phyloP scores from a whole-genome alignment of 2,113 vertebrate species.

The Pyxicephalus adspersus region DNA sequence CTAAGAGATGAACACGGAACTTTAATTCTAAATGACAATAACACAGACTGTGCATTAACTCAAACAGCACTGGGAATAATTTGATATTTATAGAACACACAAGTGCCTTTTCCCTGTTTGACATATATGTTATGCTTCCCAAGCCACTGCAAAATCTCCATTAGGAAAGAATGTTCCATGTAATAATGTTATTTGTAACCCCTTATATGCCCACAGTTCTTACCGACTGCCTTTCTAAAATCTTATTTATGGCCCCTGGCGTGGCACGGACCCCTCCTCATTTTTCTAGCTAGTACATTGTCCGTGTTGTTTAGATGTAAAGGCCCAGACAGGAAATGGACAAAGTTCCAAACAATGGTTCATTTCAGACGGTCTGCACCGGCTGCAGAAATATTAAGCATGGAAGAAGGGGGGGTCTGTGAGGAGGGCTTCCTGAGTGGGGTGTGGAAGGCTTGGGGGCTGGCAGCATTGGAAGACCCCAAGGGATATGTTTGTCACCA shows the following conservation, averaged over 20 bases:
- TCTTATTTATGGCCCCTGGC: not conserved
- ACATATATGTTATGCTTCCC: too few species aligned
- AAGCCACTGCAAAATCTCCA: too few species aligned
- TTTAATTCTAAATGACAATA: not conserved
- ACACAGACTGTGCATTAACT: not conserved
- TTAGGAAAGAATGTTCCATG: too few species aligned
- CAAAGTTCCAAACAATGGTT: slow-evolving; percentile 40
- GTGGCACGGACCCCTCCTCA: not conserved
- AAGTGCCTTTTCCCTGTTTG: too few species aligned
- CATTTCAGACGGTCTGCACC: slow-evolving; percentile 39
- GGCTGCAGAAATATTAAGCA: slow-evolving; percentile 20
- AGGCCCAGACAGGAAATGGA: slow-evolving; percentile 43
- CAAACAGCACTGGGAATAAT: too few species aligned
- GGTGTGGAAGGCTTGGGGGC: slow-evolving; percentile 37
- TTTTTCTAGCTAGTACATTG: slow-evolving; percentile 10
- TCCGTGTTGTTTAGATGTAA: slow-evolving; percentile 31
- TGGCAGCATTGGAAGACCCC: not conserved
- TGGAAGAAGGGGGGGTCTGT: slow-evolving; percentile 11
- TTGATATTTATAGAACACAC: too few species aligned
- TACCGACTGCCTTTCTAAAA: not conserved
- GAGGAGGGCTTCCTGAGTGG: slow-evolving; percentile 45
- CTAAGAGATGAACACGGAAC: not conserved
- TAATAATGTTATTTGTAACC: not conserved
- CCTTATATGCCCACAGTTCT: not conserved
- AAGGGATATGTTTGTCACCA: slow-evolving; percentile 38